Evolutionary conservation across 2,888 invertebrate species (phyloP).

Genomic region (Conus canariensis): DNA sequence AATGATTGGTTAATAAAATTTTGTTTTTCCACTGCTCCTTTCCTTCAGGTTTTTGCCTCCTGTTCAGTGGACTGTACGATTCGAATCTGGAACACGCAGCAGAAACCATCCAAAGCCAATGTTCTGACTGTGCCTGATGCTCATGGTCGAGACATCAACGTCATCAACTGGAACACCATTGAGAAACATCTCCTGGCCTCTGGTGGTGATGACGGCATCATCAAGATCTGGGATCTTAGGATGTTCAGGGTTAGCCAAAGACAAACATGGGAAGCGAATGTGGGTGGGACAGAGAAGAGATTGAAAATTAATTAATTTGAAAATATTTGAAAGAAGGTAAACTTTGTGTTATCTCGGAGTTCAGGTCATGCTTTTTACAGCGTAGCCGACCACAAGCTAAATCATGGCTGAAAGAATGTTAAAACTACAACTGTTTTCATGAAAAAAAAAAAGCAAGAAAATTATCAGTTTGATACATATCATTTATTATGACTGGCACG

Average conservation of each 20-base stretch:
- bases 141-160: conserved; percentile 96
- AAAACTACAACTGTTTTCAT: too few relatives aligned
- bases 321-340: background rate
- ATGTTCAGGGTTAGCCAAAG: conserved; percentile 67
- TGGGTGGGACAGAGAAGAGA: background rate
- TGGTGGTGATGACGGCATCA: conserved; percentile 96
- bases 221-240: conserved; percentile 97
- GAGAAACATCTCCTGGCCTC: conserved; percentile 90
- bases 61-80: conserved; percentile 83
- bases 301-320: background rate
- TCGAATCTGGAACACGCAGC: conserved; percentile 96
- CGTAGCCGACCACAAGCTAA: too few relatives aligned
- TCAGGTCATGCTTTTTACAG: too few relatives aligned
- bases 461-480: too few relatives aligned
- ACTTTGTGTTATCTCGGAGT: background rate
- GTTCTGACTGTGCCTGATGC: conserved; percentile 92
- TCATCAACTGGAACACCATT: conserved; percentile 96
- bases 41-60: conserved; percentile 79
- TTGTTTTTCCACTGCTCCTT: background rate
- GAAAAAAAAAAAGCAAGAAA: too few relatives aligned
- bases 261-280: background rate
- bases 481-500: too few relatives aligned
- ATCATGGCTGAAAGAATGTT: too few relatives aligned
- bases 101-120: conserved; percentile 91
- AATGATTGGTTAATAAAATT: background rate